These are phyloP conservation scores for Diabrotica virgifera DNA, from an alignment of 1,140 invertebrate species.

Conservation along the genomic window DNA sequence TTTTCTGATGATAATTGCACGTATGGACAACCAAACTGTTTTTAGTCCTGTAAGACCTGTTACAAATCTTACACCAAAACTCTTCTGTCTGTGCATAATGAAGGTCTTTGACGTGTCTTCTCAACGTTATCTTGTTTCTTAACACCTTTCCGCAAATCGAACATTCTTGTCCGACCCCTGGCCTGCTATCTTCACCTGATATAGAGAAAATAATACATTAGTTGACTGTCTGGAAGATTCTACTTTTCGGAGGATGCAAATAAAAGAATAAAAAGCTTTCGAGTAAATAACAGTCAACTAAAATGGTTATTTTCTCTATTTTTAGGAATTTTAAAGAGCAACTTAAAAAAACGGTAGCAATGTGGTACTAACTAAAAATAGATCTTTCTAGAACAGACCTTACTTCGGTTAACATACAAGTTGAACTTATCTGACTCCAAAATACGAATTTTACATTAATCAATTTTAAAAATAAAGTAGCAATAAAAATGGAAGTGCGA, in stretches of 20 bases:
- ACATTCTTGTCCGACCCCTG: conserved; percentile 25
- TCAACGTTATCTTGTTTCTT: conserved; percentile 34
- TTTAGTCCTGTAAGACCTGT: conserved; percentile 43
- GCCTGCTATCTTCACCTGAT: conserved; percentile 19
- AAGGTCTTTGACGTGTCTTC: conserved; percentile 37
- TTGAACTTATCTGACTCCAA: no score
- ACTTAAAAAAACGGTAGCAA: no score
- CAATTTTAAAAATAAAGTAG: no score
- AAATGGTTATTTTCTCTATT: conserved; percentile 32
- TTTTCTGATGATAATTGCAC: conserved; percentile 46
- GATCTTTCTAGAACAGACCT: not conserved
- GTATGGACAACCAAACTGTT: conserved; percentile 45
- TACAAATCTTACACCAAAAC: conserved; percentile 44
- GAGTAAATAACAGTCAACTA: conserved; percentile 28
- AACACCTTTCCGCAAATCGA: conserved; percentile 37
- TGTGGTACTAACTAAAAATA: no score
- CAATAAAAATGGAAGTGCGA: no score
- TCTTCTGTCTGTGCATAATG: conserved; percentile 41
- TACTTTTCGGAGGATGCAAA: conserved; percentile 3
- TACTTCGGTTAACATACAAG: no score
- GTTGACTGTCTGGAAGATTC: conserved; percentile 28
- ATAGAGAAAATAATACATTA: conserved; percentile 35
- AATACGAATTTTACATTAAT: no score
- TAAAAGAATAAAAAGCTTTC: conserved; percentile 21
- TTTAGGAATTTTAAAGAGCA: no score